A percentile compares a stretch with the other conserved stretches of the same genome.
These are phyloP conservation scores for Limulus polyphemus DNA, from an alignment of 2,888 invertebrate species.

Conservation along the genomic window DNA sequence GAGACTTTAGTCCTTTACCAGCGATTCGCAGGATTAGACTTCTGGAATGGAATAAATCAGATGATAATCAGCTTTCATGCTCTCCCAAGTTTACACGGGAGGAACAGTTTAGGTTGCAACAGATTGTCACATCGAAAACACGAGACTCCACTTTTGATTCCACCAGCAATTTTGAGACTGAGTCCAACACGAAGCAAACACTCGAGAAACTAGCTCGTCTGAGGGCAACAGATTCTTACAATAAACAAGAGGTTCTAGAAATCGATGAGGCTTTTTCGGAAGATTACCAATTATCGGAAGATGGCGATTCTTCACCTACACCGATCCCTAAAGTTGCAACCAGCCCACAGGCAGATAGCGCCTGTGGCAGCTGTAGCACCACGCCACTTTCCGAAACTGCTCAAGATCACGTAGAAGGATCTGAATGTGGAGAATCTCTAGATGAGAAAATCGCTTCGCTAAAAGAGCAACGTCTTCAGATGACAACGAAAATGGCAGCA, in stretches of 20 bases:
- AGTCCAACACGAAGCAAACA: too few species aligned
- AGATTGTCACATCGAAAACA: too few species aligned
- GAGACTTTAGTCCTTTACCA: slow-evolving; percentile 1
- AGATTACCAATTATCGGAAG: slow-evolving; percentile 19
- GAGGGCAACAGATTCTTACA: too few species aligned
- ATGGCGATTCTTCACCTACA: slow-evolving; percentile 2
- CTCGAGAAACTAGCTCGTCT: too few species aligned
- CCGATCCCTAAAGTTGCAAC: slow-evolving; percentile 7
- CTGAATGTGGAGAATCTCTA: slow-evolving; percentile 31
- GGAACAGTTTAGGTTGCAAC: too few species aligned
- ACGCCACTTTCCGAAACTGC: slow-evolving; percentile 22
- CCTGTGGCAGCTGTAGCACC: slow-evolving; percentile 22
- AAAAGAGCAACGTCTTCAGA: slow-evolving; percentile 43
- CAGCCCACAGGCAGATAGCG: slow-evolving; percentile 23
- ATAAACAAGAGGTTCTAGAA: too few species aligned
- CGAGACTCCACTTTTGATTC: too few species aligned
- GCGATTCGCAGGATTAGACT: too few species aligned
- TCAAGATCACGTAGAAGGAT: neutral
- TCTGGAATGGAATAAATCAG: too few species aligned
- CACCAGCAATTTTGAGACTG: too few species aligned
- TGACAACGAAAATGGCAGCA: slow-evolving; percentile 40
- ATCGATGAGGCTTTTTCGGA: slow-evolving; percentile 20
- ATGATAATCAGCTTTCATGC: too few species aligned
- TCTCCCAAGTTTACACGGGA: too few species aligned
- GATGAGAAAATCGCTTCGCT: slow-evolving; percentile 40